Evolutionary conservation across 2,888 invertebrate genomes (phyloP).

Genomic region (Protophormia terraenovae): DNA sequence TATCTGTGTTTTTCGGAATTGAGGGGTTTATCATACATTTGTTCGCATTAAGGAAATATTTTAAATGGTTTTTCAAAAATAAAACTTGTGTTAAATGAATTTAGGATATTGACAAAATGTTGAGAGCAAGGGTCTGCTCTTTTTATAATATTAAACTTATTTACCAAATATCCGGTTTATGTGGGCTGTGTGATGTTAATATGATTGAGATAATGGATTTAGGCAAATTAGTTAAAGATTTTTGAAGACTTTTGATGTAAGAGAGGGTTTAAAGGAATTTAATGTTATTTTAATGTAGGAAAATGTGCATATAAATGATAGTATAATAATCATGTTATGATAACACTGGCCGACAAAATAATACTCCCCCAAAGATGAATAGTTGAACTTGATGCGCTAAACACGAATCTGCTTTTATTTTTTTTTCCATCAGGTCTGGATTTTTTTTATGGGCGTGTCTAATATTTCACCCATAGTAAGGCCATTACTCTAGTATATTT

Average conservation of each 20-base stretch:
- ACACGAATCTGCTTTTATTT: no score
- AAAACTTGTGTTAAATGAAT: conserved; percentile 53
- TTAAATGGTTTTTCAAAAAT: conserved; percentile 53
- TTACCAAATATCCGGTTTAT: conserved; percentile 61
- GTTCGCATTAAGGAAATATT: conserved; percentile 37
- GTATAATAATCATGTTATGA: no score
- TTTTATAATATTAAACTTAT: conserved; percentile 44
- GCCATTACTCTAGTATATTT: no score
- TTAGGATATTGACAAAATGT: conserved; percentile 49
- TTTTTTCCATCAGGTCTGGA: no score
- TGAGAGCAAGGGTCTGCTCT: conserved; percentile 4
- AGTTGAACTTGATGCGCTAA: no score
- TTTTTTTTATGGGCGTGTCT: no score
- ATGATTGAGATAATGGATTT: conserved; percentile 51
- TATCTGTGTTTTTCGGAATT: not conserved
- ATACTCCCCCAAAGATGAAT: no score
- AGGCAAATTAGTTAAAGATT: conserved; percentile 55
- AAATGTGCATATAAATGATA: conserved; percentile 3
- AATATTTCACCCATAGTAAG: no score
- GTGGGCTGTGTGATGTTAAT: conserved; percentile 44
- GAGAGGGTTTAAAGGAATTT: not conserved
- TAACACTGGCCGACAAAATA: no score
- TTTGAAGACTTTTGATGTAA: not conserved
- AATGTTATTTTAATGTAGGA: not conserved
- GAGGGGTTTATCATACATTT: conserved; percentile 13